These are phyloP conservation scores for Leptopterna dolabrata DNA, from an alignment of 2,888 invertebrate genomes.

Conservation along the genomic window DNA sequence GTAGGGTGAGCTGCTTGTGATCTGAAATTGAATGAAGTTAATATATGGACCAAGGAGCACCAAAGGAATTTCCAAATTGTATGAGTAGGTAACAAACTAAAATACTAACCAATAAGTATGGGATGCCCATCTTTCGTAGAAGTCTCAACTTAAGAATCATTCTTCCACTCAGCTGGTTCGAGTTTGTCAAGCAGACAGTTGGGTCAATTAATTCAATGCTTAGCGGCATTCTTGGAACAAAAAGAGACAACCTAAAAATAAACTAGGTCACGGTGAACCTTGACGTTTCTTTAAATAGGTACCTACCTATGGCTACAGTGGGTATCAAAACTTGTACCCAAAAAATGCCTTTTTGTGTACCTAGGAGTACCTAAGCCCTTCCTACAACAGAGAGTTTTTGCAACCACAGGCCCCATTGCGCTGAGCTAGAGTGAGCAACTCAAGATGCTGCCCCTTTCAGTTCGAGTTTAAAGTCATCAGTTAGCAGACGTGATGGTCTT, in stretches of 20 bases:
- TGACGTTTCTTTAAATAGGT: no score
- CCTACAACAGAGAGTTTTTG: no score
- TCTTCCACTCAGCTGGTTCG: not conserved
- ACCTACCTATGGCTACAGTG: no score
- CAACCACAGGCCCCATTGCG: no score
- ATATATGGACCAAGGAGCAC: not conserved
- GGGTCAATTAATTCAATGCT: slow-evolving; percentile 27
- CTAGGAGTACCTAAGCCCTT: no score
- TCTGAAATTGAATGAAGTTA: not conserved
- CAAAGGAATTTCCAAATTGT: no score
- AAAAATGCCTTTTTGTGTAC: no score
- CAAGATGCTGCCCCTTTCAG: no score
- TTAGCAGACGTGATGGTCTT: no score
- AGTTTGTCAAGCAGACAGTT: slow-evolving; percentile 5
- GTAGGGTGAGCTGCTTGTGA: not conserved
- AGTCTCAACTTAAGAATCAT: slow-evolving; percentile 31
- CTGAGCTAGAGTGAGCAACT: no score
- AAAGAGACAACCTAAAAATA: not conserved
- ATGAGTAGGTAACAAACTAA: not conserved
- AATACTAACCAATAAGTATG: not conserved
- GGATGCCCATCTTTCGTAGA: slow-evolving; percentile 5
- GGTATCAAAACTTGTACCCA: no score
- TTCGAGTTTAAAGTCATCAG: no score
- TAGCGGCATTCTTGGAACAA: not conserved
- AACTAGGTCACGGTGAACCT: not conserved